phyloP scores from a whole-genome alignment of 2,797 vertebrate species.

The Calcarius lapponicus region DNA sequence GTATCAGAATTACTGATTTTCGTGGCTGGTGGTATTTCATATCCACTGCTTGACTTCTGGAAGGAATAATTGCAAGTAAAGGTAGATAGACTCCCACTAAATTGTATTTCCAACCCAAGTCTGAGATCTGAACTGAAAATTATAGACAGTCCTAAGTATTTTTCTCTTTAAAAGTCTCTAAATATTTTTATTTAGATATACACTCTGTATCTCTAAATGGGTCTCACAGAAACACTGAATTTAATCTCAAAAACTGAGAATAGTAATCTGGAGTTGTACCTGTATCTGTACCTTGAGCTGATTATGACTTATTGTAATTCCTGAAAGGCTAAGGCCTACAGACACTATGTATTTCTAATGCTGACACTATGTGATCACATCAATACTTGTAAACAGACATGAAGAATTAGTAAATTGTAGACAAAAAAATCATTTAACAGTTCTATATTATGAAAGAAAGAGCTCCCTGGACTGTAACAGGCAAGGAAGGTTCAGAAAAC shows the following conservation, averaged over 20 bases:
- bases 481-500: neutral
- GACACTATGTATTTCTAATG: neutral
- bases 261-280: neutral
- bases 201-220: neutral
- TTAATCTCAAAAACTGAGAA: neutral
- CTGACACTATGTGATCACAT: neutral
- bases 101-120: neutral
- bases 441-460: neutral
- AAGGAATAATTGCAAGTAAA: neutral
- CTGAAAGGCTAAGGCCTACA: neutral
- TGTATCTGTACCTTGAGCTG: neutral
- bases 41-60: neutral
- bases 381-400: neutral
- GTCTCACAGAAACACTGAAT: neutral
- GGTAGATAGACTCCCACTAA: neutral
- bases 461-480: neutral
- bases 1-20: neutral
- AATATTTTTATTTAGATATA: neutral
- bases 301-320: neutral
- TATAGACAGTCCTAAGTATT: neutral
- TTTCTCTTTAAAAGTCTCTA: neutral
- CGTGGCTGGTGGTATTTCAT: neutral
- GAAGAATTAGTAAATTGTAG: neutral
- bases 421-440: neutral
- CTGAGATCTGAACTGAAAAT: constrained; percentile 33